Evolutionary conservation across 2,888 invertebrate genomes (phyloP).

Genomic region (Trichacis sp.): DNA sequence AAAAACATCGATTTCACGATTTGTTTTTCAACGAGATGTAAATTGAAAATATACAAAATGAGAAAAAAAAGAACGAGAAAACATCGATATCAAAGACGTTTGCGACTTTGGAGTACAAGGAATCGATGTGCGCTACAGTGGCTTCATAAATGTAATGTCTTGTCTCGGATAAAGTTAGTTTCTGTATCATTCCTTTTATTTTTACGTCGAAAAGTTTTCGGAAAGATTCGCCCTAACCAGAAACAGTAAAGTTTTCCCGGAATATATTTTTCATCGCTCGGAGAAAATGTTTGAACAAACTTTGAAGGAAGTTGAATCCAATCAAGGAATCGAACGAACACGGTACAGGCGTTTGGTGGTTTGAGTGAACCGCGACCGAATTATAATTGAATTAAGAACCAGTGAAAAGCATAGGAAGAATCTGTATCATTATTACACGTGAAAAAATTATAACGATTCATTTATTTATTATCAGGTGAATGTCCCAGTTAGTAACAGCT

Average conservation of each 20-base stretch:
- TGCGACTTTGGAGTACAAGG: no score
- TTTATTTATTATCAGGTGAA: slow-evolving; percentile 13
- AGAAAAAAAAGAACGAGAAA: no score
- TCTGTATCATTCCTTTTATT: slow-evolving; percentile 7
- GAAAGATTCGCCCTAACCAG: slow-evolving; percentile 21
- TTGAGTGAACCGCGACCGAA: slow-evolving; percentile 17
- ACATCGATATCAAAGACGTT: no score
- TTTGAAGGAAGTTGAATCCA: slow-evolving; percentile 35
- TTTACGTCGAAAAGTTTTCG: slow-evolving; percentile 19
- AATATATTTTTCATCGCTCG: slow-evolving; percentile 35
- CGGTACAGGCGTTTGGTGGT: slow-evolving; percentile 23
- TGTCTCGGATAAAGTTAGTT: slow-evolving; percentile 9
- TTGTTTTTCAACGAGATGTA: no score
- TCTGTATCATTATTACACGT: not conserved
- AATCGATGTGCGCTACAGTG: not conserved
- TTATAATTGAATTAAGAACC: slow-evolving; percentile 23
- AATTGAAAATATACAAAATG: no score
- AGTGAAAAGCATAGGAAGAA: no score
- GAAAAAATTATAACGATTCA: not conserved
- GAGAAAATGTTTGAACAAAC: slow-evolving; percentile 34
- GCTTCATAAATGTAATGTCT: slow-evolving; percentile 6
- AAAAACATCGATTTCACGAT: no score
- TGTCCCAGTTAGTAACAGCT: slow-evolving; percentile 18
- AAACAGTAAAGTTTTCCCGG: slow-evolving; percentile 30
- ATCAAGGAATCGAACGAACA: slow-evolving; percentile 38